A percentile compares a stretch with the other conserved stretches of the same genome.
phyloP scores from a whole-genome alignment of 2,113 vertebrate genomes.

The Lagopus muta region DNA sequence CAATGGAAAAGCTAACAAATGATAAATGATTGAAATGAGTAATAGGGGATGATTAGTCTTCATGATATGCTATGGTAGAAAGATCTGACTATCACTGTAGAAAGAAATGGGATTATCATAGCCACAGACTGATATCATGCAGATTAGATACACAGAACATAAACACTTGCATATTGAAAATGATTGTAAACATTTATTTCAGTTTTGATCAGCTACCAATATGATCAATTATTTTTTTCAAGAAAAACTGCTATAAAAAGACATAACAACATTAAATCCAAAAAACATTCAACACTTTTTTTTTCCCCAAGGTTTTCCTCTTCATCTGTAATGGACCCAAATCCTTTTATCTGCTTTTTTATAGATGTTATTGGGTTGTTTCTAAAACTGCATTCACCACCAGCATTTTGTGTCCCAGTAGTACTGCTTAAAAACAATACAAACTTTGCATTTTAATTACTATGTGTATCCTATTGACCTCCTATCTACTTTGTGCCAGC shows the following conservation, averaged over 20 bases:
- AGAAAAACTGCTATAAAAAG: background rate
- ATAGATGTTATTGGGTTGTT: constrained; percentile 18
- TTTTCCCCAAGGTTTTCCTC: background rate
- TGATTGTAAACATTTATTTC: background rate
- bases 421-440: constrained; percentile 58
- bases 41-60: background rate
- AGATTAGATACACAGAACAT: background rate
- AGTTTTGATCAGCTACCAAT: background rate
- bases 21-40: background rate
- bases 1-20: background rate
- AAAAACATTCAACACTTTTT: background rate
- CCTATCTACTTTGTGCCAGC: constrained; percentile 26
- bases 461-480: constrained; percentile 33
- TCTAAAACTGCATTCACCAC: background rate
- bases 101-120: background rate
- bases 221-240: background rate
- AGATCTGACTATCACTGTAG: background rate
- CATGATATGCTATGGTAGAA: background rate
- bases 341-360: constrained; percentile 42
- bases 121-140: background rate
- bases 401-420: background rate
- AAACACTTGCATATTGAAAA: background rate
- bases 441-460: constrained; percentile 63
- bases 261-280: background rate
- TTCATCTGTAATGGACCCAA: background rate